phyloP scores from a whole-genome alignment of 2,113 vertebrate genomes.

The Psilopsiagon aymara region DNA sequence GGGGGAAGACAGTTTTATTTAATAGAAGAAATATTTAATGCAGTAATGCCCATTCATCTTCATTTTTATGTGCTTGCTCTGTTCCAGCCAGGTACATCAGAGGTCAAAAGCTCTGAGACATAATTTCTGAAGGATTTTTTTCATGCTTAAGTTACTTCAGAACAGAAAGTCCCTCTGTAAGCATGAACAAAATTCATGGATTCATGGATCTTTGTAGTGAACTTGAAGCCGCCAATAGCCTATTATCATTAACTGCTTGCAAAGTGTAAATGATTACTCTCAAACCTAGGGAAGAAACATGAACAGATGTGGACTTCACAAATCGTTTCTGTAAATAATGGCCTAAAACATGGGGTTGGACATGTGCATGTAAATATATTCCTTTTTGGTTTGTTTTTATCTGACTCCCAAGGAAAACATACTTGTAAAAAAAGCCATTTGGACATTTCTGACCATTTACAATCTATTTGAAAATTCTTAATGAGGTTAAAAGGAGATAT shows the following conservation, averaged over 20 bases:
- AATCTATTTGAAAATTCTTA: not conserved
- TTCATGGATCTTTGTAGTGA: not conserved
- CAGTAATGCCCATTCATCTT: conserved; percentile 8
- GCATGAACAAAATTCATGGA: not conserved
- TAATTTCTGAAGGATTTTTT: not conserved
- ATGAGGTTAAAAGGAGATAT: not conserved
- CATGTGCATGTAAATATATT: not conserved
- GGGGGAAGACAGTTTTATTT: not conserved
- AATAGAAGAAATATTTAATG: not conserved
- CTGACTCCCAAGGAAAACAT: not conserved
- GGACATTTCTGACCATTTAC: not conserved
- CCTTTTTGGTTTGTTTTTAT: not conserved
- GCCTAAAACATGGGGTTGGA: not conserved
- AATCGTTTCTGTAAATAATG: not conserved
- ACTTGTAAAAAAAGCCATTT: not conserved
- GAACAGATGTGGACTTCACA: not conserved
- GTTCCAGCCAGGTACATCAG: not conserved
- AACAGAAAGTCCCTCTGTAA: not conserved
- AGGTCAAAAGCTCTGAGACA: not conserved
- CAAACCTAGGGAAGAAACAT: not conserved
- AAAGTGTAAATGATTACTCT: not conserved
- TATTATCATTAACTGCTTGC: not conserved
- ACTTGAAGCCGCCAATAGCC: not conserved
- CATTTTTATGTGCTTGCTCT: not conserved
- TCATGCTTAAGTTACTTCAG: not conserved